phyloP scores from a whole-genome alignment of 1,140 invertebrate genomes.

The Batillaria attramentaria region DNA sequence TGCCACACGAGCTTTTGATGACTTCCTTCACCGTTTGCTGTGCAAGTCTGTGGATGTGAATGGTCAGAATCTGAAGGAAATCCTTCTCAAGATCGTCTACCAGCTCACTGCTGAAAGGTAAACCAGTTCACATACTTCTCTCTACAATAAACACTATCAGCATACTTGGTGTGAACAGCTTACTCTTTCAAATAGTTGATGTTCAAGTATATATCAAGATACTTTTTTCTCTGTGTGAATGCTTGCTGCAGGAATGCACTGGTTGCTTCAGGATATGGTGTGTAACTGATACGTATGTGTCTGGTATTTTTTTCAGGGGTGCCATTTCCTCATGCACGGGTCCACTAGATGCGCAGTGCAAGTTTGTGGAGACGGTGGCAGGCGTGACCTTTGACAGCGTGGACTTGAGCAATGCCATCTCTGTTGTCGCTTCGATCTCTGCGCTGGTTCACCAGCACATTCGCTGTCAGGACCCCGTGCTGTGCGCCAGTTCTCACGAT shows the following conservation, averaged over 20 bases:
- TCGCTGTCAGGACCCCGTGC: conserved; percentile 75
- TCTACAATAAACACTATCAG: too few relatives aligned
- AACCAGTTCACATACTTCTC: too few relatives aligned
- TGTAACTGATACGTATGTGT: too few relatives aligned
- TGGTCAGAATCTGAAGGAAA: conserved; percentile 78
- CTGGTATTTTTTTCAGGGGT: conserved; percentile 76
- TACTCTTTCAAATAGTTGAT: too few relatives aligned
- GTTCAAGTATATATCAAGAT: too few relatives aligned
- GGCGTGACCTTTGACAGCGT: conserved; percentile 80
- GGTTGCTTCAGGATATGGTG: too few relatives aligned
- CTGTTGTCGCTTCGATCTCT: conserved; percentile 83
- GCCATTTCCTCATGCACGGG: conserved; percentile 81
- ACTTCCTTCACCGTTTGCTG: conserved; percentile 81
- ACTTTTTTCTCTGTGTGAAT: too few relatives aligned
- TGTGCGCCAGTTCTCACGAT: conserved; percentile 56
- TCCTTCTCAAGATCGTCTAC: conserved; percentile 81
- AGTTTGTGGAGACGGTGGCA: conserved; percentile 80
- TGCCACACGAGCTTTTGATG: conserved; percentile 81
- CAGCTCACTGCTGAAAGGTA: conserved; percentile 75
- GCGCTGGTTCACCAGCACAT: conserved; percentile 77
- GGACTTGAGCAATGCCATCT: conserved; percentile 82
- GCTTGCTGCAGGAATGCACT: too few relatives aligned
- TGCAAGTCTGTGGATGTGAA: conserved; percentile 80
- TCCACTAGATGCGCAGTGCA: conserved; percentile 87
- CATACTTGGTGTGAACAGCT: too few relatives aligned